Conservation (phyloP, 2,113 vertebrate genomes). For the Paraplagusia blochii region DNA sequence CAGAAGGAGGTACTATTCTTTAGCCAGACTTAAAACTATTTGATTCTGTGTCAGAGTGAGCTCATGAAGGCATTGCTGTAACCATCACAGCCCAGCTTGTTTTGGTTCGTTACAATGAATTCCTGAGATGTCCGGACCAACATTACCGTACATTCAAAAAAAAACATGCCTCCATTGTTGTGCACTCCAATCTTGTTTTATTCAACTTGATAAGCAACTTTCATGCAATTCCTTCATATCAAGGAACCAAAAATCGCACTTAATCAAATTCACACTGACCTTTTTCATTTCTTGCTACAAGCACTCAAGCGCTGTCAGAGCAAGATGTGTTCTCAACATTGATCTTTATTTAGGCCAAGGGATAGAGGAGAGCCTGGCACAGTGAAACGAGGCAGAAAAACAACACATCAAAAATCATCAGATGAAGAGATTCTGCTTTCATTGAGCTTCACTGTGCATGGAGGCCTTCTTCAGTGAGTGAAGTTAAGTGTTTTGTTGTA, state of each 20-base stretch:
- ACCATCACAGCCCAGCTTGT: conserved; percentile 57
- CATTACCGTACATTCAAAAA: conserved; percentile 56
- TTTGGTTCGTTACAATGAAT: conserved; percentile 58
- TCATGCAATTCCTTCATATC: conserved; percentile 53
- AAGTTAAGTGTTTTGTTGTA: neutral
- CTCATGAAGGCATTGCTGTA: conserved; percentile 52
- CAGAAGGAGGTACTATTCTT: conserved; percentile 70
- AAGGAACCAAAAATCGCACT: conserved; percentile 65
- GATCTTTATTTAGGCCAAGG: conserved; percentile 63
- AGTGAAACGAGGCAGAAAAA: conserved; percentile 67
- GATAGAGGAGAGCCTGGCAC: conserved; percentile 56
- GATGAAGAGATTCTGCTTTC: conserved; percentile 68
- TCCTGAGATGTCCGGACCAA: conserved; percentile 50
- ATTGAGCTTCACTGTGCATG: conserved; percentile 40
- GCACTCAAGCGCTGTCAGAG: conserved; percentile 50
- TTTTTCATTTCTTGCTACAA: conserved; percentile 68
- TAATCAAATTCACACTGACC: conserved; percentile 74
- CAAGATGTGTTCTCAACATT: conserved; percentile 70
- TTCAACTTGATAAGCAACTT: conserved; percentile 45
- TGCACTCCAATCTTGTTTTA: conserved; percentile 47
- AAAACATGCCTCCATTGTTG: conserved; percentile 53
- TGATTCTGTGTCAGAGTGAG: conserved; percentile 24
- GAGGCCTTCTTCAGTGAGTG: conserved; percentile 34
- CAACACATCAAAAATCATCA: conserved; percentile 65
- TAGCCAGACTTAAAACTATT: conserved; percentile 67